phyloP scores from a whole-genome alignment of 2,797 vertebrate species.

The Myotis myotis region DNA sequence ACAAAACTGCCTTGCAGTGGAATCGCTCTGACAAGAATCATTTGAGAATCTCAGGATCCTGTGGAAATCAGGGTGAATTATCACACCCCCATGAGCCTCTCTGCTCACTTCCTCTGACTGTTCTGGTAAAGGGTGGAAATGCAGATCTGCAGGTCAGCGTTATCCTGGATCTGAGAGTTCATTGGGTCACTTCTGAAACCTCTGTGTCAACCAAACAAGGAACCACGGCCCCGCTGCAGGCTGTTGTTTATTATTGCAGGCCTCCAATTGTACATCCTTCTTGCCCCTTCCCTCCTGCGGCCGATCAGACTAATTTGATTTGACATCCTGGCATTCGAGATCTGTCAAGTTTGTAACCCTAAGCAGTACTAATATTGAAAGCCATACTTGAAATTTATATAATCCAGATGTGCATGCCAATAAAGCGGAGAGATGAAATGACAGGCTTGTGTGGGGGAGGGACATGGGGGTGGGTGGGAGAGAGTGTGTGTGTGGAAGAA shows the following conservation, averaged over 20 bases:
- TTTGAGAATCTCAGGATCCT: neutral
- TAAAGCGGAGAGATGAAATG: constrained; percentile 74
- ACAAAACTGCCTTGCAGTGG: neutral
- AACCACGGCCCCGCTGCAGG: neutral
- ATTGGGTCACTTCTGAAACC: constrained; percentile 6
- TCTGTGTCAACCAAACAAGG: neutral
- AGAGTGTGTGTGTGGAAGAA: neutral
- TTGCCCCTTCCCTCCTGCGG: constrained; percentile 39
- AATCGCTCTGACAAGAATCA: constrained; percentile 13
- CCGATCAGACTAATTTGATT: constrained; percentile 80
- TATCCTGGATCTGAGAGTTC: neutral
- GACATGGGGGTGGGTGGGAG: neutral
- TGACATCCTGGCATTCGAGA: constrained; percentile 81
- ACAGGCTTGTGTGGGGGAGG: constrained; percentile 51
- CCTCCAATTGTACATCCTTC: neutral
- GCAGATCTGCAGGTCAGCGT: neutral
- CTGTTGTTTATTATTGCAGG: constrained; percentile 70
- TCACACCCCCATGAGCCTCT: neutral
- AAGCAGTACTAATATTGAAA: constrained; percentile 81
- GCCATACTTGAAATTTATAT: constrained; percentile 80
- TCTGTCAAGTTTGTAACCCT: constrained; percentile 84
- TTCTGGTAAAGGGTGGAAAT: neutral
- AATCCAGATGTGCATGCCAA: constrained; percentile 84
- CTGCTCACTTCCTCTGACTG: neutral
- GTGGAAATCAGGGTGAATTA: neutral